Conservation (phyloP, 2,113 vertebrate genomes). For the Stigmatopora argus region DNA sequence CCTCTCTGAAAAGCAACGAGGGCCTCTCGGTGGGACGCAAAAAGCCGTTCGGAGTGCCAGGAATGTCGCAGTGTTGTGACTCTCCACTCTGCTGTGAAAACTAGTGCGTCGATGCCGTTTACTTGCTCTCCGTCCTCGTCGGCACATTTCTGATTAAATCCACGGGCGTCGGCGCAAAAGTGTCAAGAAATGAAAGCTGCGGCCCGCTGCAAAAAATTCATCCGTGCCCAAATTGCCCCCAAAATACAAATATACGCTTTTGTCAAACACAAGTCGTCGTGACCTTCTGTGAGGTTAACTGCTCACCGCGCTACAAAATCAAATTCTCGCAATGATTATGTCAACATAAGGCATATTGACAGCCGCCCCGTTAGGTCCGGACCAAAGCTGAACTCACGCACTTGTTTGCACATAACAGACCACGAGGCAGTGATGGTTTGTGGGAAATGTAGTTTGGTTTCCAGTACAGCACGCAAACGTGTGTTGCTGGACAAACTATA, state of each 20-base stretch:
- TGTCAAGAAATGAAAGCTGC: slow-evolving; percentile 24
- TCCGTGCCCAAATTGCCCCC: slow-evolving; percentile 27
- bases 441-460: too few relatives aligned
- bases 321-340: not conserved
- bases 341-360: not conserved
- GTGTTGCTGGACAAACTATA: too few relatives aligned
- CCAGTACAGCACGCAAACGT: too few relatives aligned
- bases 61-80: slow-evolving; percentile 1
- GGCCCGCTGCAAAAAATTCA: slow-evolving; percentile 18
- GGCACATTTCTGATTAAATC: slow-evolving; percentile 13
- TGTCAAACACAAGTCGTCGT: slow-evolving; percentile 10
- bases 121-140: slow-evolving; percentile 4
- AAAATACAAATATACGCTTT: slow-evolving; percentile 12
- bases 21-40: not conserved
- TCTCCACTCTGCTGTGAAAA: slow-evolving; percentile 1
- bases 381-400: too few relatives aligned
- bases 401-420: too few relatives aligned
- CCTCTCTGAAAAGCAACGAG: slow-evolving; percentile 14
- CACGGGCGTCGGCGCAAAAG: slow-evolving; percentile 4
- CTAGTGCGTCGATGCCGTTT: not conserved
- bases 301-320: not conserved
- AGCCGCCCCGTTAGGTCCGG: too few relatives aligned
- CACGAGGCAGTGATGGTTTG: too few relatives aligned
- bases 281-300: slow-evolving; percentile 3
- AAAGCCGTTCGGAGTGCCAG: not conserved